Evolutionary conservation across 2,797 vertebrate genomes (phyloP), one percentile per base, ranked within the genome.

Genomic region (Takifugu ocellatus): DNA sequence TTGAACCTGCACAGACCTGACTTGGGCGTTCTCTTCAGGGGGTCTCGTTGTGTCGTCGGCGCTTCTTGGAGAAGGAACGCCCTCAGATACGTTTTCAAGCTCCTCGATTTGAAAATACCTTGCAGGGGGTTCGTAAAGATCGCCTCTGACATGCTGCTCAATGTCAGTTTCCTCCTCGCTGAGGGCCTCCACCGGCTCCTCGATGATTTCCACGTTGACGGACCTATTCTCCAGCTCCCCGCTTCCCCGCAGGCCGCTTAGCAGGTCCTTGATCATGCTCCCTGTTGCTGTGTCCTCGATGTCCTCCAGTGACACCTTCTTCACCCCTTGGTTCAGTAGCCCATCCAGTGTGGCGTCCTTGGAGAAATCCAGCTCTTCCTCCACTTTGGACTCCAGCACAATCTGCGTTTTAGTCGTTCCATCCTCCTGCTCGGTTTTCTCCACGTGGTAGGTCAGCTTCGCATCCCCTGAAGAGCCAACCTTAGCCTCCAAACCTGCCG

Each of bases 121-220:
- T 26, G 90, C 80, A 17, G 90, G 72, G 11, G 93, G 81, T 62
- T 90, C 84, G 17, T 70, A 51, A 63, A 79, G 83, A 45, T 25
- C 67, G 3, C 90, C 88, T 7, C 78, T 87, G 11, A 89, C 80
- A 59, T 86, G 78, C 25, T 89, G 81, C 54, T 88, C 83, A 29
- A 89, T 78, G 42, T 87, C 79, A 43, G 54, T 6, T 52, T 84
- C 90, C 57, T 89, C 92, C 6, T 92, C 91, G 0, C 74, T 74
- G 9, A 72, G 47, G 11, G 84, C 89, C 63, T 93, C 94, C 50
- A 92, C 16, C 0, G 92, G 89, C 75, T 97, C 93, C 74, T 97
- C 95, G 1, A 94, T 87, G 36, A 99, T 95, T 82, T 97, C 93
- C 55, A 99, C 93, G 0, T 93, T 94, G 60, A 97, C 89, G 0